Conservation (phyloP, 2,113 vertebrate species). For the Australoheros scitulus region DNA sequence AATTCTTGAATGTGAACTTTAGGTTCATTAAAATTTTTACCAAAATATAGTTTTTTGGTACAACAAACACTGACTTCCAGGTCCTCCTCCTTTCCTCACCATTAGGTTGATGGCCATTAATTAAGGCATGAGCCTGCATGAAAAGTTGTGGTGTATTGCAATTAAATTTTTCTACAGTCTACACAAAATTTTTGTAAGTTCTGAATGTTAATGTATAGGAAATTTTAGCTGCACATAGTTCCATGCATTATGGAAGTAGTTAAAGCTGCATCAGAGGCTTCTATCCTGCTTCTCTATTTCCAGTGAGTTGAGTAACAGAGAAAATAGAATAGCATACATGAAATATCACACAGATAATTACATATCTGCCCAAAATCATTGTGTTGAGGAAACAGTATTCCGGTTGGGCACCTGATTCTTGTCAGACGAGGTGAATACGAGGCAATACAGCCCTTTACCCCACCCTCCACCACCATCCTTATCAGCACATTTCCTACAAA, state of each 20-base stretch:
- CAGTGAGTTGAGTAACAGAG: neutral
- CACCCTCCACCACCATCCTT: constrained; percentile 63
- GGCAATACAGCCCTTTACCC: constrained; percentile 59
- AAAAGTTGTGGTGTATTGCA: neutral
- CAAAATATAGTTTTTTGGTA: neutral
- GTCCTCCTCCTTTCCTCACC: neutral
- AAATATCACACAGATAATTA: constrained; percentile 14
- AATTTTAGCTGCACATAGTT: neutral
- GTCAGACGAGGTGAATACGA: constrained; percentile 38
- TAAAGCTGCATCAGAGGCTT: neutral
- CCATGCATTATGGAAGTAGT: neutral
- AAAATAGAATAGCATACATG: neutral
- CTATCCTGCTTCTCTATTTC: neutral
- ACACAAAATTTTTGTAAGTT: neutral
- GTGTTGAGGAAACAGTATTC: constrained; percentile 33
- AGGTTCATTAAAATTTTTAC: neutral
- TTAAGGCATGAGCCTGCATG: neutral
- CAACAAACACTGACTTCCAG: neutral
- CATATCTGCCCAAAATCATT: neutral
- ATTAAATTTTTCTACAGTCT: neutral
- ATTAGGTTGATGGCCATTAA: neutral
- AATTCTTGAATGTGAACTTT: neutral
- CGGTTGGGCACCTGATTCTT: constrained; percentile 61
- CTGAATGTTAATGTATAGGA: neutral
- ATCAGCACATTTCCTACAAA: constrained; percentile 80